These are phyloP conservation scores for Prenolepis imparis DNA, from an alignment of 2,888 invertebrate genomes.

Conservation along the genomic window DNA sequence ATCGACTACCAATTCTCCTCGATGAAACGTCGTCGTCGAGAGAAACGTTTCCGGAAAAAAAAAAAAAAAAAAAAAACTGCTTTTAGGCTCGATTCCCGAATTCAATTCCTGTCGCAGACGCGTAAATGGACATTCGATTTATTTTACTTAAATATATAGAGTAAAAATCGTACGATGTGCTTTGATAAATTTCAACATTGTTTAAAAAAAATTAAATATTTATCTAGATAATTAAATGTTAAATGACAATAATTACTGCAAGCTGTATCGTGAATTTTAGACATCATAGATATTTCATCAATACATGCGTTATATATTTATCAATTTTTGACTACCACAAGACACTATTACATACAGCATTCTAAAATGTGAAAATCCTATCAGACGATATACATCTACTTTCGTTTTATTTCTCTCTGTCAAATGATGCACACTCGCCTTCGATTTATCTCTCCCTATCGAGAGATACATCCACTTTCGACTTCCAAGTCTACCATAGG, in stretches of 20 bases:
- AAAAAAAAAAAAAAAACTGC: constrained; percentile 13
- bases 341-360: not conserved
- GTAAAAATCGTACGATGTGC: not conserved
- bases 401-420: not conserved
- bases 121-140: constrained; percentile 23
- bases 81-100: not conserved
- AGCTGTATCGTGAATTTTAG: not conserved
- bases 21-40: not conserved
- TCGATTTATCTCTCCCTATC: constrained; percentile 10
- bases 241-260: not conserved
- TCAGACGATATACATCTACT: not conserved
- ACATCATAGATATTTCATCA: not conserved
- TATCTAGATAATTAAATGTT: not conserved
- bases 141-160: constrained; percentile 17
- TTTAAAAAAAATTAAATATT: not conserved
- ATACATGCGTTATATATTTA: not conserved
- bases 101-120: constrained; percentile 26
- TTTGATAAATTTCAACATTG: not conserved
- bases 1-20: constrained; percentile 21
- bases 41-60: constrained; percentile 22
- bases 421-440: not conserved
- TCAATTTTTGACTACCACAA: not conserved
- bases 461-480: not conserved
- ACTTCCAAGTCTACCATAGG: not conserved
- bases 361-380: not conserved